Percentiles rank a stretch among this genome's conserved stretches.
phyloP scores from a whole-genome alignment of 2,797 vertebrate species.

The Muraenolepis orangiensis region DNA sequence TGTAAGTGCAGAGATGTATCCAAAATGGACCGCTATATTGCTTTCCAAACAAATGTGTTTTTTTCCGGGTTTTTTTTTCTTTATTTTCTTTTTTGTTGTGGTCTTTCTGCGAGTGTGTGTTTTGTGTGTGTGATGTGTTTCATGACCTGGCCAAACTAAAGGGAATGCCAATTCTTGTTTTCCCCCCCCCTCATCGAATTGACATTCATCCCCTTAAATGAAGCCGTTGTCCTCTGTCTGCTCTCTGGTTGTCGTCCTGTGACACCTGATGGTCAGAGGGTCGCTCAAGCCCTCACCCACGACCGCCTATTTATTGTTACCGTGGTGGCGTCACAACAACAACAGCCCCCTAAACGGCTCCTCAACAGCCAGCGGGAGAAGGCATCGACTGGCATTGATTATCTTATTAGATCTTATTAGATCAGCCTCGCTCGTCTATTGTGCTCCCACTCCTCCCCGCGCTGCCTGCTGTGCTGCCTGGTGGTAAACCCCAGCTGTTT shows the following conservation, averaged over 20 bases:
- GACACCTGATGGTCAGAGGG: not conserved
- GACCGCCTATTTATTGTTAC: not conserved
- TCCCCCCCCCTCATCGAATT: not conserved
- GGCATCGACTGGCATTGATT: not conserved
- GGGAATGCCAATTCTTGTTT: not conserved
- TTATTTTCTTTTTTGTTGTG: not conserved
- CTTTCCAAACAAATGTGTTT: not conserved
- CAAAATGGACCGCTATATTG: not conserved
- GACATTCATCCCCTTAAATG: not conserved
- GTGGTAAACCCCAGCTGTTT: not conserved
- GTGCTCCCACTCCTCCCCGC: not conserved
- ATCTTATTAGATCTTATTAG: not conserved
- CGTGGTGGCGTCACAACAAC: not conserved
- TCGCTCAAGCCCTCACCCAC: not conserved
- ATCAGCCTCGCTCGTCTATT: not conserved
- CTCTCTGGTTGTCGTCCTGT: not conserved
- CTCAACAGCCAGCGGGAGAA: not conserved
- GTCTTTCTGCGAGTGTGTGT: not conserved
- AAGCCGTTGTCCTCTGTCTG: not conserved
- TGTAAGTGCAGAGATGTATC: not conserved
- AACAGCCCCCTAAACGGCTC: no score
- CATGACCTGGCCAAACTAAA: not conserved
- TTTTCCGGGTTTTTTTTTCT: no score
- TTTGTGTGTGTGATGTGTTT: not conserved
- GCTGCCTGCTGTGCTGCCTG: not conserved